A percentile compares a stretch with the other conserved stretches of the same genome.
phyloP scores from a whole-genome alignment of 2,888 invertebrate species.

The Laspeyria flexula region DNA sequence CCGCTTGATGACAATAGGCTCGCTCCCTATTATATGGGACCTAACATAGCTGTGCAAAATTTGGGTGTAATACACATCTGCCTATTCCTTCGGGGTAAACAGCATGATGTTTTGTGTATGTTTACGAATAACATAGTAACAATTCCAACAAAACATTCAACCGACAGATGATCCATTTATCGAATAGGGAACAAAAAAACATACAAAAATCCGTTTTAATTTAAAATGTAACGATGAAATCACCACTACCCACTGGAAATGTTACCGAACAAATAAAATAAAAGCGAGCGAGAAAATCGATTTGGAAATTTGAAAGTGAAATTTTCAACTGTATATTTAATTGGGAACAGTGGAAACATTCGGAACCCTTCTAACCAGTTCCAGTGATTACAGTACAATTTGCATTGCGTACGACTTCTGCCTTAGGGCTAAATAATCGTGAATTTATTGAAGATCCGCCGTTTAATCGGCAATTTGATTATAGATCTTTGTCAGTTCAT shows the following conservation, averaged over 20 bases:
- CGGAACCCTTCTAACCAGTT: slow-evolving; percentile 67
- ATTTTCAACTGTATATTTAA: slow-evolving; percentile 69
- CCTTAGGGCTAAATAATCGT: slow-evolving; percentile 30
- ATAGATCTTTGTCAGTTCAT: slow-evolving; percentile 26
- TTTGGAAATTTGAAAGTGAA: slow-evolving; percentile 72
- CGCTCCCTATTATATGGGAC: no score
- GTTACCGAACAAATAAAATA: slow-evolving; percentile 39
- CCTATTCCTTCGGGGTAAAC: no score
- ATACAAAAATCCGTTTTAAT: neutral
- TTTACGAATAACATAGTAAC: no score
- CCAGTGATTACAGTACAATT: slow-evolving; percentile 69
- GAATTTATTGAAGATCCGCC: slow-evolving; percentile 24
- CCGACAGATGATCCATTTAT: neutral
- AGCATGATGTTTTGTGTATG: no score
- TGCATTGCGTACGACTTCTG: slow-evolving; percentile 60
- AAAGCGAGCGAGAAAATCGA: slow-evolving; percentile 36
- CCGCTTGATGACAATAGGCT: no score
- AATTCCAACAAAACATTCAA: no score
- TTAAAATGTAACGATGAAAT: slow-evolving; percentile 13
- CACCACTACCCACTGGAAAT: slow-evolving; percentile 8
- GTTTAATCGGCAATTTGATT: slow-evolving; percentile 24
- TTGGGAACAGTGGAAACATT: slow-evolving; percentile 51
- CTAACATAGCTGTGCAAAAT: no score
- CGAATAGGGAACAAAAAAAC: neutral
- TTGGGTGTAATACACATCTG: no score